Evolutionary conservation across 2,888 invertebrate genomes (phyloP).

Genomic region (Lasioglossum zephyrum): DNA sequence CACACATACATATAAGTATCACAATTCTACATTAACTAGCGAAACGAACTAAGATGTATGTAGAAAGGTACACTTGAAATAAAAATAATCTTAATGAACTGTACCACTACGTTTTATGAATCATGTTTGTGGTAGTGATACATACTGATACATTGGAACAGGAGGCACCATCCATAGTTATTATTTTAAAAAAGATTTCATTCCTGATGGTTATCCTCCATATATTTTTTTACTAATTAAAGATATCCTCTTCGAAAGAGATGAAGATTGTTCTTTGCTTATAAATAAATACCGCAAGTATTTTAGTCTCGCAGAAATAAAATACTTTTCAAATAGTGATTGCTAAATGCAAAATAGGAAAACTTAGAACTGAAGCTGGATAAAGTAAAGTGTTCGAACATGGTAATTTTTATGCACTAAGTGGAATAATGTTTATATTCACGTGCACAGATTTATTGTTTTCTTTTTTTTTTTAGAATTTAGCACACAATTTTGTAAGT

Average conservation of each 20-base stretch:
- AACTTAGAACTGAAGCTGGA: constrained; percentile 28
- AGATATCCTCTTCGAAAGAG: constrained; percentile 12
- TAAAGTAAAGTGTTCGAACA: constrained; percentile 23
- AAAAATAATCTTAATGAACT: constrained; percentile 12
- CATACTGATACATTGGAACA: constrained; percentile 17
- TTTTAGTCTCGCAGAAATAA: constrained; percentile 23
- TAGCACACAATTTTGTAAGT: constrained; percentile 46
- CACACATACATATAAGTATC: constrained; percentile 49
- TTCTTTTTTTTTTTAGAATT: constrained; percentile 30
- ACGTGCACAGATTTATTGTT: constrained; percentile 49
- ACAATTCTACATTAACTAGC: constrained; percentile 46
- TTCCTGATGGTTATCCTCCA: constrained; percentile 12
- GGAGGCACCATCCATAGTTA: constrained; percentile 10
- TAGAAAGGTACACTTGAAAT: constrained; percentile 25
- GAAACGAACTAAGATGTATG: constrained; percentile 9
- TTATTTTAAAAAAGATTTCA: constrained; percentile 31
- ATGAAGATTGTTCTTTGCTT: constrained; percentile 5
- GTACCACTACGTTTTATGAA: neutral
- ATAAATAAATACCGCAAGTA: constrained; percentile 40
- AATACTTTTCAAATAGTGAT: constrained; percentile 40
- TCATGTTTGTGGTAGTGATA: neutral
- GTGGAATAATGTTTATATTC: constrained; percentile 14
- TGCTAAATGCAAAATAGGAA: constrained; percentile 14
- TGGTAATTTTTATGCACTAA: constrained; percentile 36
- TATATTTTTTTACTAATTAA: neutral